Evolutionary conservation across 2,113 vertebrate species (phyloP), one percentile per base, ranked within the genome.

Genomic region (Andinoacara biseriatus): DNA sequence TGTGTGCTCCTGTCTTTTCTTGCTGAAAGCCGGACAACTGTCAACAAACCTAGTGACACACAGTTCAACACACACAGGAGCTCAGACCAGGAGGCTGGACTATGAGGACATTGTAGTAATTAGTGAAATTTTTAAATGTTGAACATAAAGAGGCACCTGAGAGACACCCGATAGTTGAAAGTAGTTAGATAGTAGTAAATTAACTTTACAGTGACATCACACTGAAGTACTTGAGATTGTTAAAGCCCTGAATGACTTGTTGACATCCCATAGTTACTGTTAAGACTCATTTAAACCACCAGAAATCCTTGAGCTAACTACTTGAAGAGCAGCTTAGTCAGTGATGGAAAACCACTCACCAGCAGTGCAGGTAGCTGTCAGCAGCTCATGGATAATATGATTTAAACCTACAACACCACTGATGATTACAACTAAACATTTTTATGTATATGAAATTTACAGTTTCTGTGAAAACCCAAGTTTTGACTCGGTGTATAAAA

Each of bases 1-100:
- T 14, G 49, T 0, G 15, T 8, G 11, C 38, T 72, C 56, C 76
- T 58, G 65, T 20, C 49, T 63, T 58, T 61, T 11, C 74, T 11
- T 9, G 78, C 65, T 85, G 78, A 82, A 65, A 54, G 35, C 80
- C 22, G 61, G 80, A 85, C 76, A 80, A 76, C 83, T 82, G 69
- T 76, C 69, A 65, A 58, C 60, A 72, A 72, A 61, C 65, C 59
- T 7, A 63, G 43, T 38, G 33, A 59, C 49, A 67, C 59, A 43
- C 52, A 63, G 74, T 29, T 46, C 17, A 60, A 3, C 76, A 46
- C 56, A 59, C 59, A 31, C 29, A 62, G 40, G 22, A 67, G 3
- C 46, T 67, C 63, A 49, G 63, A 49, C 10, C 5, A 29, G 15
- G 10, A 49, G 65, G 15, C 24, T 49, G 43, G 63, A 11, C 63